These are phyloP conservation scores for Eueides isabella DNA, from an alignment of 1,140 invertebrate genomes.

Conservation along the genomic window DNA sequence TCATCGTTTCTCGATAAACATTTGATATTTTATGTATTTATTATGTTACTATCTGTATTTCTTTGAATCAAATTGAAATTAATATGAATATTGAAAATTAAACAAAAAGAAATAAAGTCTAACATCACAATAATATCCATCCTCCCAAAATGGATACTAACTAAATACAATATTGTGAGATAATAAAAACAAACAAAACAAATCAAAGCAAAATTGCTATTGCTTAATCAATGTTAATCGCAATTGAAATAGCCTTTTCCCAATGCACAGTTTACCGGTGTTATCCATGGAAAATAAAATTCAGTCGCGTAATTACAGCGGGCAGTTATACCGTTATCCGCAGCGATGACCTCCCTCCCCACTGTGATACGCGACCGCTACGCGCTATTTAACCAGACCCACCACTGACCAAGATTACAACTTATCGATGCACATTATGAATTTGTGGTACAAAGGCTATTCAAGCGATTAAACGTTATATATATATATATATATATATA, in stretches of 20 bases:
- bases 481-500: no score
- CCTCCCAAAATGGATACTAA: not conserved
- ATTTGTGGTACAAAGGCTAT: not conserved
- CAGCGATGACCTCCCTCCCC: constrained; percentile 2
- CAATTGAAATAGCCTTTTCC: constrained; percentile 17
- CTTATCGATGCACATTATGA: constrained; percentile 19
- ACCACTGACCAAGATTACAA: constrained; percentile 27
- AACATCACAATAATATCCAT: not conserved
- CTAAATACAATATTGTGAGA: not conserved
- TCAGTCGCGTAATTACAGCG: constrained; percentile 42
- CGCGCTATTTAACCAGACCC: constrained; percentile 26
- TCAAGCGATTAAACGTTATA: not conserved
- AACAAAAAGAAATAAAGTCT: no score
- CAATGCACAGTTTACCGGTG: constrained; percentile 34
- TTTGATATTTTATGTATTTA: no score
- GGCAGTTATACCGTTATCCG: constrained; percentile 31
- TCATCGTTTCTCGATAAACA: no score
- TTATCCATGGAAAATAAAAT: constrained; percentile 50
- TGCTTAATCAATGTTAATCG: constrained; percentile 42
- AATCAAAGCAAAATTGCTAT: constrained; percentile 30
- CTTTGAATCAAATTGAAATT: no score
- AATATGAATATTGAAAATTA: not conserved
- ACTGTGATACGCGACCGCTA: constrained; percentile 24
- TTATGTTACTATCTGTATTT: no score
- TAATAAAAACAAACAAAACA: not conserved